Base-by-base conservation (phyloP, 2,888 invertebrate species). In the Pollenia angustigena region DNA sequence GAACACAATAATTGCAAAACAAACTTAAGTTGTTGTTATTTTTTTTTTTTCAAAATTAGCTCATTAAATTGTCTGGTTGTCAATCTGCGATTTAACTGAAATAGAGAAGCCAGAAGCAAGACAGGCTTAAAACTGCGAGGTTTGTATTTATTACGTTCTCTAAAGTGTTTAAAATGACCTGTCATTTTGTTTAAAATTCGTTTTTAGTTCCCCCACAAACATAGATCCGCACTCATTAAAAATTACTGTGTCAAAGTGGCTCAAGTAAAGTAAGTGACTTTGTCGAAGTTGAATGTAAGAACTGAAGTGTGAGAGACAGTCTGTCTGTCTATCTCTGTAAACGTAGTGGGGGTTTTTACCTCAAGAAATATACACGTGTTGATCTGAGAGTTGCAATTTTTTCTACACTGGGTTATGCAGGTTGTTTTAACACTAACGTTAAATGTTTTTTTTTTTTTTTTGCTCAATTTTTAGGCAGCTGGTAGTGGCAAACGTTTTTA, bases 31-130 rank as follows among this genome's bases (percentile, higher is more conserved):
- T 42, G 54, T 4, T 54, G 48, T 62, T n/a, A n/a, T n/a, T n/a
- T 54, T 23, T 32, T 1, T 52, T 10, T 48, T 3, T 56, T 56
- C 16, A 50, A 64, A 72, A 72, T 58, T 44, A 50, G 60, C 52
- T 72, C 54, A 79, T 84, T 79, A 74, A 83, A 58, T 66, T 78
- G 72, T 76, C 69, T 46, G n/a, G 6, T 12, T 74, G 32, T 54
- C 54, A 46, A 16, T 58, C 32, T 62, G n/a, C 14, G 14, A 48
- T 46, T 64, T 18, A 9, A 18, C 56, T 42, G 4, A 58, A 14
- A 46, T 32, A 14, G 42, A 54, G 18, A 44, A 6, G 32, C 32
- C 32, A 32, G 32, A 32, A 32, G 32, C 4, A 32, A 32, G 0
- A 48, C 46, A 71, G 48, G 12, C 44, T 58, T 42, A 32, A 32